Percentiles rank a stretch among this genome's conserved stretches.
Evolutionary conservation across 1,140 invertebrate species (phyloP).

Genomic region (Grapholita molesta): DNA sequence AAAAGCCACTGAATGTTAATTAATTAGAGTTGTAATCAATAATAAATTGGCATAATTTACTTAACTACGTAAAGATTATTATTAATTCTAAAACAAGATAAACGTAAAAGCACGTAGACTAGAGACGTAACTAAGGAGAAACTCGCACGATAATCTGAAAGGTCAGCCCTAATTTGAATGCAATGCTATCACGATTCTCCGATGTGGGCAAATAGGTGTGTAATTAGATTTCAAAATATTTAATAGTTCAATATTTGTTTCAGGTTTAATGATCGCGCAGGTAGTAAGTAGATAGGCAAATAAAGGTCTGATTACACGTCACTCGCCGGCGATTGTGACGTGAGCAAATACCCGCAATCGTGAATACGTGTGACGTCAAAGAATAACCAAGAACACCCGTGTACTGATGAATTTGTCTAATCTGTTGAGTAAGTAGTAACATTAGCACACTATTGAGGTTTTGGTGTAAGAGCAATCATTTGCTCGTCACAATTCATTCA

Average conservation of each 20-base stretch:
- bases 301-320: neutral
- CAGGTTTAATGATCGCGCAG: neutral
- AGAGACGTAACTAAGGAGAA: neutral
- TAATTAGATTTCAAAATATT: neutral
- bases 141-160: neutral
- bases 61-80: too few species aligned
- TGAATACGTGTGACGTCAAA: neutral
- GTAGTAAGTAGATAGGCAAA: constrained; percentile 3
- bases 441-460: too few species aligned
- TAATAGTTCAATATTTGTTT: constrained; percentile 2
- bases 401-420: neutral
- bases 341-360: neutral
- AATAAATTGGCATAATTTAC: too few species aligned
- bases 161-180: neutral
- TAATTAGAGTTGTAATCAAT: too few species aligned
- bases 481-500: too few species aligned
- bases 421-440: neutral
- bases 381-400: neutral
- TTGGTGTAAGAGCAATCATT: too few species aligned
- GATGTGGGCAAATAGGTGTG: neutral
- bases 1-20: too few species aligned
- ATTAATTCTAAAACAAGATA: too few species aligned
- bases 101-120: too few species aligned
- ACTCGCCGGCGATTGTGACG: neutral
- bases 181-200: neutral